A percentile compares a stretch with the other conserved stretches of the same genome.
Evolutionary conservation across 2,797 vertebrate species (phyloP).

Genomic region (Cichlasoma orientale): DNA sequence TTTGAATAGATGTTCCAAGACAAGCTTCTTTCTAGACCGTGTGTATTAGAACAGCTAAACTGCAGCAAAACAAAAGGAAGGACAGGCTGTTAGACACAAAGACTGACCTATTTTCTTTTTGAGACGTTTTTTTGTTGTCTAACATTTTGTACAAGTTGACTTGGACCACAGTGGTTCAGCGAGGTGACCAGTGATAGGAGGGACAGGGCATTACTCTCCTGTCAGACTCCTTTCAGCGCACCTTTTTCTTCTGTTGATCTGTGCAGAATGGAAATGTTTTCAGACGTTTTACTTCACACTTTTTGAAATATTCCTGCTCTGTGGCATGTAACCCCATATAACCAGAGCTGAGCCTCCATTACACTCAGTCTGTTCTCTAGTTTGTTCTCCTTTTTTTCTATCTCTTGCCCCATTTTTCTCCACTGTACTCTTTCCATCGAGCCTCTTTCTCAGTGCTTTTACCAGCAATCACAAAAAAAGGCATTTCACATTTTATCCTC

Average conservation of each 20-base stretch:
- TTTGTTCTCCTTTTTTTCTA: conserved; percentile 18
- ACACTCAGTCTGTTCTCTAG: conserved; percentile 26
- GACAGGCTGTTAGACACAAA: not conserved
- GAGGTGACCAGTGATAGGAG: not conserved
- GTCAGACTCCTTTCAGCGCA: conserved; percentile 13
- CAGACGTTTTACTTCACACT: conserved; percentile 29
- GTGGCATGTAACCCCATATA: not conserved
- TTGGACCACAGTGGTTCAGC: not conserved
- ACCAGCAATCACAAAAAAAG: conserved; percentile 4
- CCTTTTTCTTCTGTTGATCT: conserved; percentile 6
- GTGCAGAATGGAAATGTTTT: conserved; percentile 34
- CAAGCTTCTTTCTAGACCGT: not conserved
- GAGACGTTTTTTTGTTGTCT: not conserved
- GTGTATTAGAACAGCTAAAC: not conserved
- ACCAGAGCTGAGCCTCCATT: conserved; percentile 24
- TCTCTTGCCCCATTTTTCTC: not conserved
- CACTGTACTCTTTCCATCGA: not conserved
- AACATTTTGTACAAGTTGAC: not conserved
- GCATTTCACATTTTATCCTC: conserved; percentile 32
- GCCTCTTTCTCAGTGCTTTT: not conserved
- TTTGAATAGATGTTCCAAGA: not conserved
- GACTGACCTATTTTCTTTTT: not conserved
- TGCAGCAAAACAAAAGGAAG: not conserved
- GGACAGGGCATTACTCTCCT: not conserved
- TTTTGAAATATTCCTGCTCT: conserved; percentile 32